These are phyloP conservation scores for Auanema sp. DNA, from an alignment of 2,888 invertebrate genomes.

Conservation along the genomic window DNA sequence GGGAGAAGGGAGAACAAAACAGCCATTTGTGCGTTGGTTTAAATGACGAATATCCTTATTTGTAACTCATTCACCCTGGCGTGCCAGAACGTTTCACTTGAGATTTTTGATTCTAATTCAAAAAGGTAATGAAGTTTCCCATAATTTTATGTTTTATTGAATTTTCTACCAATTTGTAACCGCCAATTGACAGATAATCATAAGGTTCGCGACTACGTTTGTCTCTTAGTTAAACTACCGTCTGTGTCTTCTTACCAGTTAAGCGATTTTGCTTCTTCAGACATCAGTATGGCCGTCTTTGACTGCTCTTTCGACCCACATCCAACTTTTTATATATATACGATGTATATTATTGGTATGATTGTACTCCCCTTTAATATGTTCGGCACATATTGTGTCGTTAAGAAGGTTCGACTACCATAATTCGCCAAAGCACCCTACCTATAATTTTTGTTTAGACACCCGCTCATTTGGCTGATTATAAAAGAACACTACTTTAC, in stretches of 20 bases:
- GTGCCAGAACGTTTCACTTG: too few species aligned
- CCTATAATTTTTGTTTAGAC: conserved; percentile 7
- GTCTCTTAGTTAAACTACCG: not conserved
- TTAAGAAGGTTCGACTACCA: conserved; percentile 3
- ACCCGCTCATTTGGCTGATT: conserved; percentile 11
- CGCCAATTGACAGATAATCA: too few species aligned
- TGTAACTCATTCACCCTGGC: too few species aligned
- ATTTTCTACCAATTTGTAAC: too few species aligned
- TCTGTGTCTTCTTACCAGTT: not conserved
- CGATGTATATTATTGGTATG: conserved; percentile 10
- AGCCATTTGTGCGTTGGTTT: too few species aligned
- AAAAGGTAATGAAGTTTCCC: too few species aligned
- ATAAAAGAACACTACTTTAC: not conserved
- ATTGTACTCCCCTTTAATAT: conserved; percentile 14
- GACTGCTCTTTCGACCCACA: conserved; percentile 9
- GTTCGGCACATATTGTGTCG: conserved; percentile 15
- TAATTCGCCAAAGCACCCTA: too few species aligned
- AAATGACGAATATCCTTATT: too few species aligned
- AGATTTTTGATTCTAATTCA: too few species aligned
- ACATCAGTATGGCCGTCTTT: conserved; percentile 16
- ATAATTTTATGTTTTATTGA: too few species aligned
- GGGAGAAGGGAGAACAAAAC: too few species aligned
- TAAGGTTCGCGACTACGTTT: too few species aligned
- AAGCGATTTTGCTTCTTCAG: not conserved
- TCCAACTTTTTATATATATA: conserved; percentile 5